These are phyloP conservation scores for Atta colombica DNA, from an alignment of 1,140 invertebrate genomes.

Conservation along the genomic window DNA sequence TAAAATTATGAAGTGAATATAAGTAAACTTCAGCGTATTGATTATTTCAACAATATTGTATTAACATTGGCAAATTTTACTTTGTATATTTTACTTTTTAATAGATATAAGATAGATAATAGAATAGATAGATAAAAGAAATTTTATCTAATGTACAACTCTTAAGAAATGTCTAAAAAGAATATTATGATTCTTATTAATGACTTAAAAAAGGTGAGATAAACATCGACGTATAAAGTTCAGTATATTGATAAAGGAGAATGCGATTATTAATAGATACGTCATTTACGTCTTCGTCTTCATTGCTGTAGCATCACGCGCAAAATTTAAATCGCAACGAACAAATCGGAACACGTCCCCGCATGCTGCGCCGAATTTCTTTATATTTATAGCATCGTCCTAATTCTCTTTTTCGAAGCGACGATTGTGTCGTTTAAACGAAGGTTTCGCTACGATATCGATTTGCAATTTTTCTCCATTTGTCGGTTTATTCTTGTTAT, in stretches of 20 bases:
- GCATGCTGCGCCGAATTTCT: constrained; percentile 63
- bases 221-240: neutral
- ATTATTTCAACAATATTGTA: no score
- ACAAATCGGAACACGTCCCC: neutral
- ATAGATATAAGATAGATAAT: no score
- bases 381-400: constrained; percentile 79
- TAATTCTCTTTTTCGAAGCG: constrained; percentile 64
- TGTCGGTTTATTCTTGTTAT: constrained; percentile 67
- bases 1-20: no score
- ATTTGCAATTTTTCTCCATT: constrained; percentile 52
- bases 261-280: neutral
- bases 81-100: no score
- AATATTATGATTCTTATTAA: no score
- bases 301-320: neutral
- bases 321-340: constrained; percentile 26
- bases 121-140: no score
- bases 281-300: neutral
- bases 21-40: no score
- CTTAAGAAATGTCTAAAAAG: no score
- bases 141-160: no score
- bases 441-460: constrained; percentile 25
- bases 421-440: constrained; percentile 8
- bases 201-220: no score
- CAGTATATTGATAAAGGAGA: neutral
- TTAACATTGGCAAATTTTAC: no score